Evolutionary conservation across 1,140 invertebrate species (phyloP), one percentile per base, ranked within the genome.

Genomic region (Drosophila sproati): DNA sequence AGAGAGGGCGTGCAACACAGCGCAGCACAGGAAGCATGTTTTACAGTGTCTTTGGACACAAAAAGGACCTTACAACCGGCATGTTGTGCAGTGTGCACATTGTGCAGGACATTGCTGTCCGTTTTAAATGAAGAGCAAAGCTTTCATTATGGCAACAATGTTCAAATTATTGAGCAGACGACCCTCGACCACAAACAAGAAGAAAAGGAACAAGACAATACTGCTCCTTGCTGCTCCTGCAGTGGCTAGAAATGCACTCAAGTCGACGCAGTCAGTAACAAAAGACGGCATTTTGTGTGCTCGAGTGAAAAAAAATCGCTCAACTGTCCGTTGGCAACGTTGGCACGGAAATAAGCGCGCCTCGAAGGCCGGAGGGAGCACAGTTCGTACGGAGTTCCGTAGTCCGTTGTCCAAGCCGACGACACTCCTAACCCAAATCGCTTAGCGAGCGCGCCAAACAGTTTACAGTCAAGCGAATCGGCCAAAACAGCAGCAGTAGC

Each of bases 91-190:
- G 52, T 67, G 62, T 7, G 50, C 54, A 47, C 56, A 69, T 75
- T 52, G 59, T 70, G 75, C 51, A 86, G 78, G 59, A 82, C 71
- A 57, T 41, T 43, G 37, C 55, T 51, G 72, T 31, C 71, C 34
- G 5, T 34, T 77, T 81, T 91, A 91, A 91, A 88, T 91, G 88
- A 91, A 80, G 80, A 91, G 88, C 88, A 91, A 91, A 91, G 89
- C 89, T 91, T 91, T 91, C 89, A 90, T 91, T 91, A 91, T 81
- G 72, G 85, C 86, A 91, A 91, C 90, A 91, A 89, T 91, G 89
- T 91, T 88, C 70, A 91, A 91, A 91, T 91, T 91, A 91, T 91
- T 91, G 82, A 85, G 80, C 80, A 87, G 57, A 70, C 73, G 59
- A 75, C 73, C 68, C 61, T 54, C 39, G 12, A 45, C 34, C 66